Base-by-base conservation (phyloP, 35 echinoderm and acorn worm genomes). In the Patiria miniata region DNA sequence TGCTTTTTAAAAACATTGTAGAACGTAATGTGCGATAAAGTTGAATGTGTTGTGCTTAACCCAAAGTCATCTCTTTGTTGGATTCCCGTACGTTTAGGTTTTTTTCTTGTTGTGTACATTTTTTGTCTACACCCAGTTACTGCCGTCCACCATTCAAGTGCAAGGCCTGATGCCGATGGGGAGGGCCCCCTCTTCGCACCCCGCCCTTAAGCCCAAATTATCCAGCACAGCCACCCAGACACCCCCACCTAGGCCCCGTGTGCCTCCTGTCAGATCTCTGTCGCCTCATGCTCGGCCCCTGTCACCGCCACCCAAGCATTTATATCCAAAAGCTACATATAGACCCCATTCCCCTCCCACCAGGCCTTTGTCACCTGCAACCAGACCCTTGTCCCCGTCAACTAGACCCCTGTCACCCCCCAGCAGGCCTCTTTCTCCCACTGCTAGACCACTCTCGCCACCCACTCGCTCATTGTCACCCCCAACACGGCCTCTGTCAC, bases 201-300 rank as follows among this genome's bases (percentile, higher is more conserved):
- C 65, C 8, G 65, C 21, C 65, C 65, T 32, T 32, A 73, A 73
- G 26, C 23, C 65, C 19, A 73, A 73, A 73, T 30, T 73, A 30
- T 34, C 34, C 26, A 26, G 51, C 33, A 84, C 29, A 19, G 23
- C 82, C 53, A 84, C 80, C 47, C 80, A 84, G 82, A 84, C 82
- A n/a, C 82, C 82, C 12, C 82, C 82, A 18, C 51, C 82, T 26
- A 84, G 82, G 59, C 82, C 82, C 53, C 38, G 28, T 8, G 18
- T 58, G 53, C 82, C 82, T 36, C 82, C 82, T 37, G 51, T 53
- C 37, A 39, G 78, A 80, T 42, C 37, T 0, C 15, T 37, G 22
- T 80, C 39, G 39, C 78, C 78, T 8, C 78, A 17, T 39, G 29
- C 78, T 80, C 37, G 78, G 29, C 78, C 0, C 19, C 22, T 39